Percentiles rank a stretch among this genome's conserved stretches.
Conservation (phyloP, 1,140 invertebrate species). For the Ceratina calcarata region DNA sequence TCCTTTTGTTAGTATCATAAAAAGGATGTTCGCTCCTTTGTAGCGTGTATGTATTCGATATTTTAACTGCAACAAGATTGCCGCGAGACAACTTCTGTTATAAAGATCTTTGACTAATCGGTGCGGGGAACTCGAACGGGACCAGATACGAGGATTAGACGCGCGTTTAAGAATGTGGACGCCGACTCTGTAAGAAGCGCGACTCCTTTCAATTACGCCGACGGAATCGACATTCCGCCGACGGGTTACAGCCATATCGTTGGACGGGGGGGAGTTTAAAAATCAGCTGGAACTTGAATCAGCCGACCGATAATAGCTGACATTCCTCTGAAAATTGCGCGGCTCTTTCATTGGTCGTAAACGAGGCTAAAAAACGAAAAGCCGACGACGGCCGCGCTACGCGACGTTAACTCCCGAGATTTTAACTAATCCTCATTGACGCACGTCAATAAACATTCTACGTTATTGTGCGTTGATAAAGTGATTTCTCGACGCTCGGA, state of each 20-base stretch:
- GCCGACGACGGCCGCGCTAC: background rate
- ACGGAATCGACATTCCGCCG: constrained; percentile 37
- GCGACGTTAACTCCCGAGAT: background rate
- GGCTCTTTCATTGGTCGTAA: constrained; percentile 19
- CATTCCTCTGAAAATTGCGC: constrained; percentile 43
- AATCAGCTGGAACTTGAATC: constrained; percentile 32
- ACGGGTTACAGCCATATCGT: constrained; percentile 24
- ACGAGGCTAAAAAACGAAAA: constrained; percentile 6
- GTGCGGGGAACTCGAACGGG: background rate
- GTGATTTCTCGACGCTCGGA: background rate
- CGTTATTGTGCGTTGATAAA: constrained; percentile 32
- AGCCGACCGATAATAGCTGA: constrained; percentile 24
- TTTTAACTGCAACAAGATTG: too few species aligned
- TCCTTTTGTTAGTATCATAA: too few species aligned
- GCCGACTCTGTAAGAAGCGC: background rate
- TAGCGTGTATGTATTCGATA: too few species aligned
- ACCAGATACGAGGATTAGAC: constrained; percentile 24
- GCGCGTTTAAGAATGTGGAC: constrained; percentile 33
- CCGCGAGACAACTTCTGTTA: background rate
- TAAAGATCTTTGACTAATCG: constrained; percentile 27
- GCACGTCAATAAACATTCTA: constrained; percentile 39
- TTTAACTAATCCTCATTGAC: constrained; percentile 37
- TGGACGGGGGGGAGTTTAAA: constrained; percentile 14
- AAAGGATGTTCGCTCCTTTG: too few species aligned
- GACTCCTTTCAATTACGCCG: constrained; percentile 36